Evolutionary conservation across 2,797 vertebrate species (phyloP).

Genomic region (Phoeniculus purpureus): DNA sequence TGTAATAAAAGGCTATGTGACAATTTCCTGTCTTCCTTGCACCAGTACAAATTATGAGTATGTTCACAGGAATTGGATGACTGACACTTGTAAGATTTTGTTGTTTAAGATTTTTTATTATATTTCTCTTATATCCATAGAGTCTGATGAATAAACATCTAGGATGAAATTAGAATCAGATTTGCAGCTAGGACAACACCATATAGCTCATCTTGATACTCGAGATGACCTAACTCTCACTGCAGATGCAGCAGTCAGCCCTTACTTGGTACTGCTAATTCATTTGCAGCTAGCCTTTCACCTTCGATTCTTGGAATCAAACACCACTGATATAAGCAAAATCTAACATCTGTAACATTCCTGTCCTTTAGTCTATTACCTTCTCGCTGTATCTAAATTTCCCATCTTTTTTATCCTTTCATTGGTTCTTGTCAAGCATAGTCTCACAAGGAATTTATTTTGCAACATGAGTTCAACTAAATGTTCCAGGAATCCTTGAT

Average conservation of each 20-base stretch:
- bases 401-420: not conserved
- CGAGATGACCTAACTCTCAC: not conserved
- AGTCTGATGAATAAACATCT: not conserved
- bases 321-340: not conserved
- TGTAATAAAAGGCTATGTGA: not conserved
- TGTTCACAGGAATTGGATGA: not conserved
- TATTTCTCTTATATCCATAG: not conserved
- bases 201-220: not conserved
- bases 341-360: not conserved
- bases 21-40: not conserved
- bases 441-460: conserved; percentile 31
- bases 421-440: not conserved
- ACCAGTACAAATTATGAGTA: not conserved
- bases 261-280: not conserved
- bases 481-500: conserved; percentile 17
- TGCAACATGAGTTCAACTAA: not conserved
- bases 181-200: not conserved
- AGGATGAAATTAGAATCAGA: not conserved
- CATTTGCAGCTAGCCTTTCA: not conserved
- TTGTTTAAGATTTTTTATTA: not conserved
- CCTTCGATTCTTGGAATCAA: not conserved
- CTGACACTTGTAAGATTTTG: not conserved
- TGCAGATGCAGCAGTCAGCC: not conserved
- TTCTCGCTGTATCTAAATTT: not conserved
- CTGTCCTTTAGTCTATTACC: not conserved